Evolutionary conservation across 2,888 invertebrate species (phyloP), one percentile per base, ranked within the genome.

Genomic region (Aquatica leii): DNA sequence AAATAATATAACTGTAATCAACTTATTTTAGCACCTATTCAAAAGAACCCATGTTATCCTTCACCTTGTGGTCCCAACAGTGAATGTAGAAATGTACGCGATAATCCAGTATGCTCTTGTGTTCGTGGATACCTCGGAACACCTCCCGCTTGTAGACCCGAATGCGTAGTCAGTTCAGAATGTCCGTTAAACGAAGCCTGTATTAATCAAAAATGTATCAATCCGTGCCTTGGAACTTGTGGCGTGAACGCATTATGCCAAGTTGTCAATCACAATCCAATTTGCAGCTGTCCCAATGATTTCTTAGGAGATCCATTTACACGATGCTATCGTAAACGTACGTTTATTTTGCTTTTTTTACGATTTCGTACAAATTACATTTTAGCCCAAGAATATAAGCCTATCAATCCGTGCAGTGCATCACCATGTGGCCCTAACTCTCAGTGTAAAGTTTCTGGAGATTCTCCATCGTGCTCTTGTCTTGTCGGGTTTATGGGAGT

Each of bases 171-270:
- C 2, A 92, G 89, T 77, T 86, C 90, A 0, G 93, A 93, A 78
- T 94, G 94, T 79, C 79, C 87, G 2, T 87, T 88, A 48, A 89
- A 86, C 69, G 86, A 90, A 81, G 90, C 92, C 2, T 93, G 93
- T 74, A 87, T 86, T 56, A 93, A 92, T 76, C 89, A 90, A 77
- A 91, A 91, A 82, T 94, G 94, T 77, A 83, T 87, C 24, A 88
- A 93, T 78, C 93, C 94, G n/a, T 94, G 94, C 75, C 87, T 87
- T 58, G 92, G 92, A 72, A 87, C 91, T n/a, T 94, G 94, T 76
- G 94, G 94, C 17, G 83, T 91, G 21, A 84, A 84, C 68, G 91
- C 93, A 1, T 84, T 85, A 69, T 94, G 94, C 76, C 87, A 89
- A 81, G 90, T 93, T 21, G 87, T 92, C 51, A 91, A 90, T 78